Percentiles rank a stretch among this genome's conserved stretches.
These are phyloP conservation scores for Phrynosoma platyrhinos DNA, from an alignment of 2,113 vertebrate genomes.

Conservation along the genomic window DNA sequence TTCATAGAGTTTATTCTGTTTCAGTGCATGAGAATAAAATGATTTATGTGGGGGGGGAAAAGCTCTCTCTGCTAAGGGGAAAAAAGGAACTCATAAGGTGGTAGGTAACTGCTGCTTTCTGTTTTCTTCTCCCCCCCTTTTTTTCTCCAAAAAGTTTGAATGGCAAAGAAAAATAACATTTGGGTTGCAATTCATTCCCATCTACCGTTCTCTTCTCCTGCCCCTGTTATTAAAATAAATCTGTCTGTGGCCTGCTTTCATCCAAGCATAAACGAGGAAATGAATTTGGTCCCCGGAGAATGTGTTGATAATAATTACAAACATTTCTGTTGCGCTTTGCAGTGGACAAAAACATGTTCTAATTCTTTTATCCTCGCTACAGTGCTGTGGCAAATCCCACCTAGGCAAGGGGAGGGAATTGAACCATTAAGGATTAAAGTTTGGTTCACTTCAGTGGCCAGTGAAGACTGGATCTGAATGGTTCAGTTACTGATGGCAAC, in stretches of 20 bases:
- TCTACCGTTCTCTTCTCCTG: not conserved
- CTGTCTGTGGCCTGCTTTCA: slow-evolving; percentile 40
- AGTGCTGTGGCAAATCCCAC: not conserved
- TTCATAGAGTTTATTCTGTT: slow-evolving; percentile 62
- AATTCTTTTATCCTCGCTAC: not conserved
- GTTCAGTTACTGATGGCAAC: not conserved
- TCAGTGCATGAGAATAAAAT: slow-evolving; percentile 64
- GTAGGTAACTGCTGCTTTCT: slow-evolving; percentile 42
- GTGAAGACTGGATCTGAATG: too few relatives aligned
- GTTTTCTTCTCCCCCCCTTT: not conserved
- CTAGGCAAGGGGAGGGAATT: not conserved
- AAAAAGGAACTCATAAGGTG: slow-evolving; percentile 37
- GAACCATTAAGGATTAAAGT: not conserved
- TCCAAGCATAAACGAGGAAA: slow-evolving; percentile 24
- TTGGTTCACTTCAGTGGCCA: not conserved
- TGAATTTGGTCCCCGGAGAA: slow-evolving; percentile 25
- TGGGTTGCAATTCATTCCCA: slow-evolving; percentile 8
- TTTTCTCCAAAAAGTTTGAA: slow-evolving; percentile 29
- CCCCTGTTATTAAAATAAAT: not conserved
- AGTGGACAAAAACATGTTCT: not conserved
- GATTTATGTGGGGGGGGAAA: slow-evolving; percentile 35
- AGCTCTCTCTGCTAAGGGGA: slow-evolving; percentile 30
- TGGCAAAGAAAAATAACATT: slow-evolving; percentile 40
- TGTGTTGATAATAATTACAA: not conserved
- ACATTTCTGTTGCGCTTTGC: not conserved